Conservation (phyloP, 2,113 vertebrate species). For the Triplophysa siluroides region DNA sequence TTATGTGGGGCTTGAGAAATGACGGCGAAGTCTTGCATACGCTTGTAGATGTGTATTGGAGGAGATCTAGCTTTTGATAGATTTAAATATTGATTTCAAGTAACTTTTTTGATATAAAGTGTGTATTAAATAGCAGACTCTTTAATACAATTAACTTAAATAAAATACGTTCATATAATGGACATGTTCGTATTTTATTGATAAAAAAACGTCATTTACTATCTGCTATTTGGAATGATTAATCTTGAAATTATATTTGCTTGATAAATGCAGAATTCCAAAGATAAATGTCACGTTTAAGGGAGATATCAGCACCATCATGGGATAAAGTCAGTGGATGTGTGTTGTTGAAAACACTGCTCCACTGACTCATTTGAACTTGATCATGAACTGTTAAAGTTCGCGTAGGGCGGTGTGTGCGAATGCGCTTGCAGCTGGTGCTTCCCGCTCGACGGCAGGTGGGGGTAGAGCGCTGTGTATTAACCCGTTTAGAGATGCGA, state of each 20-base stretch:
- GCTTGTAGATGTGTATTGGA: background rate
- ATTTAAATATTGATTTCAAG: background rate
- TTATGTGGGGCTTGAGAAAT: background rate
- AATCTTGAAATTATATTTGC: too few relatives aligned
- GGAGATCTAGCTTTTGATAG: constrained; percentile 4
- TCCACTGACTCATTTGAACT: background rate
- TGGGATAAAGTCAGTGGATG: background rate
- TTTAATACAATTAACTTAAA: background rate
- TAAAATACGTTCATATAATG: background rate
- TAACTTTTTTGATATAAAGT: background rate
- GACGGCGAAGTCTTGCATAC: constrained; percentile 1
- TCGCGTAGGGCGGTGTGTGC: background rate
- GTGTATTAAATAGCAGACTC: background rate
- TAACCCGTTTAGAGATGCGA: constrained; percentile 35
- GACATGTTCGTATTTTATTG: background rate
- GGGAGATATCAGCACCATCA: background rate
- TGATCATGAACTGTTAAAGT: constrained; percentile 30
- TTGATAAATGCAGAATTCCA: too few relatives aligned
- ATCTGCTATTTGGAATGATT: too few relatives aligned
- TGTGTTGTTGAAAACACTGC: background rate
- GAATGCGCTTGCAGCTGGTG: constrained; percentile 51
- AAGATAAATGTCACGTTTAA: background rate
- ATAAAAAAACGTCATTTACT: too few relatives aligned
- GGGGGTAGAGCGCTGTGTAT: constrained; percentile 76
- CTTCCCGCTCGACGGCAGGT: constrained; percentile 71